Base-by-base conservation (phyloP, 2,797 vertebrate genomes). In the Sebastes nivosus region DNA sequence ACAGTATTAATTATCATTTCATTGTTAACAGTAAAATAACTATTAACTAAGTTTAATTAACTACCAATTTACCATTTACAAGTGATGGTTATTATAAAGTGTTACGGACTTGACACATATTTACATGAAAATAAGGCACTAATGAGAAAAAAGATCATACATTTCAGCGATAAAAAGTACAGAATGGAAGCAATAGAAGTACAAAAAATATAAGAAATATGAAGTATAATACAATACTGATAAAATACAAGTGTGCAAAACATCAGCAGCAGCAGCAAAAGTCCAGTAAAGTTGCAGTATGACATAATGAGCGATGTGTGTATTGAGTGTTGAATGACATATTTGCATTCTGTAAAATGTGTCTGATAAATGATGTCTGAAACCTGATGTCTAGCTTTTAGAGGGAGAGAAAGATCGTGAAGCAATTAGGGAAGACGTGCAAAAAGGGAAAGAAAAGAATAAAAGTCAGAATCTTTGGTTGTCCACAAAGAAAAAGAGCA, bases 381-480 rank as follows among this genome's bases (percentile, higher is more conserved):
- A 75, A 68, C 1, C 67, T 50, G 34, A 3, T 10, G 57, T 61
- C 18, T 18, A 32, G 65, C 69, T 68, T 83, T 75, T 24, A 70
- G 18, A 69, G 57, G 27, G 20, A 32, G 20, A 22, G 18, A 58
- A 24, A 57, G 24, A 80, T 8, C 32, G 54, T 4, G 4, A 75
- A 50, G 67, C 46, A 83, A 76, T 83, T 52, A 82, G 25, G 66
- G 67, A 32, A 74, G 63, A n/a, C 4, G 50, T 57, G 8, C 2
- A 67, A 66, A 67, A 65, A 46, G 38, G n/a, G 38, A 18, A 34
- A 18, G 1, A 69, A 59, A 50, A 50, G 18, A 50, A 50, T 1
- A 32, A 36, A 72, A 68, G 68, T 22, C 18, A 32, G 14, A 66
- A 57, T 59, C 22, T 77, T 9, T 36, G 67, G n/a, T 65, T 25